Evolutionary conservation across 2,113 vertebrate species (phyloP), one percentile per base, ranked within the genome.

Genomic region (Gymnobelideus leadbeateri): DNA sequence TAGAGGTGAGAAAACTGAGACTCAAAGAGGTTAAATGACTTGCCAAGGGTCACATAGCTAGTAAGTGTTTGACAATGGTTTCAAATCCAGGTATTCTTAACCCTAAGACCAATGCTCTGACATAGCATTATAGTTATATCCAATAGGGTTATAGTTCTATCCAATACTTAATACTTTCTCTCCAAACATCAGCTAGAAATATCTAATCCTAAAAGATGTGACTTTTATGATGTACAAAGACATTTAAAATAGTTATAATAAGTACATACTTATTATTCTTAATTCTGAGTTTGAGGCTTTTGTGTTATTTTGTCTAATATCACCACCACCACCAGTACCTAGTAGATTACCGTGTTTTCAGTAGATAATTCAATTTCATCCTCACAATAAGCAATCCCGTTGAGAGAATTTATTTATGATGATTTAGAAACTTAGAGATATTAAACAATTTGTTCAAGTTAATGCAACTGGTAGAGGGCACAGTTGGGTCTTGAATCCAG

Each of bases 381-480:
- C 90, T 89, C 19, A 90, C 24, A 89, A 91, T 54, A 97, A 55
- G 89, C 47, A 53, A 21, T 68, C 53, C 53, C 25, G 7, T 54
- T 54, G 24, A 54, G 53, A 54, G 53, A 1, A 84, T 91, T 19
- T 28, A 54, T 93, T 89, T 89, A 91, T 8, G 61, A 68, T 9
- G 52, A 57, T 37, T 21, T 7, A 37, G 50, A 94, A 94, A 53
- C 77, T 89, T 25, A 77, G 55, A 93, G 90, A 91, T 21, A 46
- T 51, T 90, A 91, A 54, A 91, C 93, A 95, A 89, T 25, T 90
- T 89, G 37, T 6, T 21, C 37, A 84, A 50, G 55, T 55, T 91
- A 51, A 50, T 49, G 3, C 2, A 91, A 49, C 8, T 92, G 26
- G 46, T 52, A 94, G 54, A 37, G 43, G 11, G 46, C 93, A 12